These are phyloP conservation scores for Lacerta viridis DNA, from an alignment of 2,797 vertebrate species.

Conservation along the genomic window DNA sequence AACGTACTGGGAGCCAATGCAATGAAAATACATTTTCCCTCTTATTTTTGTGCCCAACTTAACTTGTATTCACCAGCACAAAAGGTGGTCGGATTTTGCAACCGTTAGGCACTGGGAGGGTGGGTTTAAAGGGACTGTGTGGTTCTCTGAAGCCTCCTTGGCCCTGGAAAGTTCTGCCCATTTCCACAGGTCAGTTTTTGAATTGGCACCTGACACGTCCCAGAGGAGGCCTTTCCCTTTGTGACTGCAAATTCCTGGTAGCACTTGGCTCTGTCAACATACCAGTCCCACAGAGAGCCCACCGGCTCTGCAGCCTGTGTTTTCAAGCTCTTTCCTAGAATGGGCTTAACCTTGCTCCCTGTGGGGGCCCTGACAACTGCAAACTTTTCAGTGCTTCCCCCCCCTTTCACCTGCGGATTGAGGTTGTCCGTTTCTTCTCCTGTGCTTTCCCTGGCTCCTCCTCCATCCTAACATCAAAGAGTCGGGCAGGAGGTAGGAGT, in stretches of 20 bases:
- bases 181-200: background rate
- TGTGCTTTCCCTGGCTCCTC: background rate
- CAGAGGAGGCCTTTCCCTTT: background rate
- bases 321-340: background rate
- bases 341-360: background rate
- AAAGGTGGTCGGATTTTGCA: background rate
- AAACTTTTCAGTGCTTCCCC: too few relatives aligned
- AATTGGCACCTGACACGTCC: background rate
- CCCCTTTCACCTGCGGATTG: background rate
- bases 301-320: background rate
- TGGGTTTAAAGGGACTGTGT: too few relatives aligned
- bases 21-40: too few relatives aligned
- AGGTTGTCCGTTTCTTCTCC: background rate
- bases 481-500: background rate
- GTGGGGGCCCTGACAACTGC: background rate
- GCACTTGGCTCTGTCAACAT: too few relatives aligned
- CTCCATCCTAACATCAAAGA: background rate
- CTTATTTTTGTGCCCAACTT: background rate
- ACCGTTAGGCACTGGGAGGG: background rate
- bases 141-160: background rate
- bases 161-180: background rate
- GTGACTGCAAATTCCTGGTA: background rate
- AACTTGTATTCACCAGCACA: background rate
- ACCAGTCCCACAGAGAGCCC: background rate
- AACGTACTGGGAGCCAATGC: too few relatives aligned